Conservation (phyloP, 2,888 invertebrate species). For the Oligia fasciuncula region DNA sequence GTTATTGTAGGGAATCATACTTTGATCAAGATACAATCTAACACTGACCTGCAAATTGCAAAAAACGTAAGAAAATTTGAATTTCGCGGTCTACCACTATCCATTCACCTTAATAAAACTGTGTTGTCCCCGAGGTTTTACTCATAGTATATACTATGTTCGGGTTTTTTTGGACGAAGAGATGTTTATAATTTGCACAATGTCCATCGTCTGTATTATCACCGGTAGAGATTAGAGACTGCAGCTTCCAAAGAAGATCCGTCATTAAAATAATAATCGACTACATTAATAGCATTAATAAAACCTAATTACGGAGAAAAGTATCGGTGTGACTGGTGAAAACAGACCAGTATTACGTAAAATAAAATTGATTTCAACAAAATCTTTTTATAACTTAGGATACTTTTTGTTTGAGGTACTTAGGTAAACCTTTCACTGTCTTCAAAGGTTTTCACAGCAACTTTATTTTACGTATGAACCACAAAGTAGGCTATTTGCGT, state of each 20-base stretch:
- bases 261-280: too few relatives aligned
- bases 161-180: background rate
- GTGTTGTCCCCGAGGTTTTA: background rate
- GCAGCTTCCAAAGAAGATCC: too few relatives aligned
- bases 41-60: too few relatives aligned
- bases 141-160: background rate
- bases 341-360: background rate
- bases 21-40: too few relatives aligned
- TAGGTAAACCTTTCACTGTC: conserved; percentile 12
- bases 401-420: background rate
- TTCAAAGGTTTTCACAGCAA: conserved; percentile 11
- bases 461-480: conserved; percentile 47
- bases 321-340: background rate
- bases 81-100: too few relatives aligned
- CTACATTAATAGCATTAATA: background rate
- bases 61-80: too few relatives aligned
- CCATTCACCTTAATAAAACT: background rate
- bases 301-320: background rate
- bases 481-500: conserved; percentile 47
- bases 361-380: background rate
- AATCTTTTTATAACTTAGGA: background rate
- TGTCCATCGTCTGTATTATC: too few relatives aligned
- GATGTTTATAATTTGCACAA: background rate
- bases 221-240: too few relatives aligned
- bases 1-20: too few relatives aligned